These are phyloP conservation scores for Stenoptilia bipunctidactyla DNA, from an alignment of 2,888 invertebrate species.

Conservation along the genomic window DNA sequence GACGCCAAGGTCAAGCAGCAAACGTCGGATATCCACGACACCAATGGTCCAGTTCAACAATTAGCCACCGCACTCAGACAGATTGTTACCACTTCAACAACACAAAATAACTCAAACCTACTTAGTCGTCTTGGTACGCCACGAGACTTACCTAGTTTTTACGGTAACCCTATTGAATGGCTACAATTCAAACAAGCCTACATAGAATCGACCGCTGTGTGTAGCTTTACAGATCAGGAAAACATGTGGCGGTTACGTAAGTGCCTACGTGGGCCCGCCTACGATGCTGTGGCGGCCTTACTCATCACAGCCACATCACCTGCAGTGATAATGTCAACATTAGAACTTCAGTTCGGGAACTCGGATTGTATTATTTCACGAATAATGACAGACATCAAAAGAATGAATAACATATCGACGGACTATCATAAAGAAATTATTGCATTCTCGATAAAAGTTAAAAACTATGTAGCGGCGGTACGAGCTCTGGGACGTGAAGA, in stretches of 20 bases:
- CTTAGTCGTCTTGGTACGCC: slow-evolving; percentile 15
- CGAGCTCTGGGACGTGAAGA: slow-evolving; percentile 3
- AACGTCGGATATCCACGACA: too few relatives aligned
- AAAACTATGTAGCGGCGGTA: slow-evolving; percentile 8
- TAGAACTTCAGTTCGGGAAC: slow-evolving; percentile 18
- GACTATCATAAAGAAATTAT: slow-evolving; percentile 6
- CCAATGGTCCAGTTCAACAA: too few relatives aligned
- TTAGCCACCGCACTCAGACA: too few relatives aligned
- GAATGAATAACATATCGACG: slow-evolving; percentile 1
- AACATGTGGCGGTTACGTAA: slow-evolving; percentile 19
- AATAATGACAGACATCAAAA: slow-evolving; percentile 3
- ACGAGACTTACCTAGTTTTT: slow-evolving; percentile 14
- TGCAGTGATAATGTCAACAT: slow-evolving; percentile 12
- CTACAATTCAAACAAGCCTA: slow-evolving; percentile 17
- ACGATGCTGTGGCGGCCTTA: slow-evolving; percentile 16
- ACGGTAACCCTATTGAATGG: slow-evolving; percentile 20
- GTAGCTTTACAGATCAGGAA: slow-evolving; percentile 16
- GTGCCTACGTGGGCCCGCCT: slow-evolving; percentile 17
- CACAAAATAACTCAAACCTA: slow-evolving; percentile 4
- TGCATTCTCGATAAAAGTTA: slow-evolving; percentile 5
- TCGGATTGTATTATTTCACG: slow-evolving; percentile 15
- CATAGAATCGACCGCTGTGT: slow-evolving; percentile 16
- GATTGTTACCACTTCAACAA: too few relatives aligned
- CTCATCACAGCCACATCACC: slow-evolving; percentile 15
- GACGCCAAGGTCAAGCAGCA: too few relatives aligned